Evolutionary conservation across 2,797 vertebrate species (phyloP).

Genomic region (Selene dorsalis): DNA sequence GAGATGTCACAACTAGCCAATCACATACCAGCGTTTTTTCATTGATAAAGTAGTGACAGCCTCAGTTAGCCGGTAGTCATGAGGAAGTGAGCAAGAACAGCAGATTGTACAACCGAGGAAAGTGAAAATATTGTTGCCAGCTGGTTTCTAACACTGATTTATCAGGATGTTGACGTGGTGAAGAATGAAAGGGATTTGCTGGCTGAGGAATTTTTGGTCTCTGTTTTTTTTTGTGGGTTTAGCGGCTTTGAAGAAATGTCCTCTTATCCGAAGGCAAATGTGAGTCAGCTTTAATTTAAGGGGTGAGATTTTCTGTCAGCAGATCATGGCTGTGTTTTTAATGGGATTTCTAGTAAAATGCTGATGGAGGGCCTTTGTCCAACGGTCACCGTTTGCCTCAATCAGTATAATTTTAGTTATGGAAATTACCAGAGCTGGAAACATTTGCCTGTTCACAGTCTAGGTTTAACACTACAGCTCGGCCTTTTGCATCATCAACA

Average conservation of each 20-base stretch:
- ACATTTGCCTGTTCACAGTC: slow-evolving; percentile 6
- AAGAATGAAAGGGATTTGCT: neutral
- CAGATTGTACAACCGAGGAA: neutral
- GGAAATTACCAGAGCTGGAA: neutral
- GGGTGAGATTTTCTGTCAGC: neutral
- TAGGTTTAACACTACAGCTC: neutral
- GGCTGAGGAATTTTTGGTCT: neutral
- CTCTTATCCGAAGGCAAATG: neutral
- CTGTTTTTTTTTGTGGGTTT: neutral
- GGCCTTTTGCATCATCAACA: slow-evolving; percentile 10
- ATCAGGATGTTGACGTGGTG: neutral
- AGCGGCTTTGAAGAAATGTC: neutral
- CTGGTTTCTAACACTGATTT: neutral
- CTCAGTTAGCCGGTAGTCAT: neutral
- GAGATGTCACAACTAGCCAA: neutral
- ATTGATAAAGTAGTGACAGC: neutral
- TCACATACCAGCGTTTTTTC: neutral
- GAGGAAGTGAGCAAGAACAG: neutral
- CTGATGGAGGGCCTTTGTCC: neutral
- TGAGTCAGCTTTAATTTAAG: neutral
- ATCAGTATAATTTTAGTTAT: neutral
- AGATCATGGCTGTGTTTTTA: neutral
- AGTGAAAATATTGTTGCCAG: neutral
- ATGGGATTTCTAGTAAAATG: neutral
- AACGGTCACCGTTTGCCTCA: neutral